Evolutionary conservation across 2,113 vertebrate genomes (phyloP), one percentile per base, ranked within the genome.

Genomic region (Nannospalax galili): DNA sequence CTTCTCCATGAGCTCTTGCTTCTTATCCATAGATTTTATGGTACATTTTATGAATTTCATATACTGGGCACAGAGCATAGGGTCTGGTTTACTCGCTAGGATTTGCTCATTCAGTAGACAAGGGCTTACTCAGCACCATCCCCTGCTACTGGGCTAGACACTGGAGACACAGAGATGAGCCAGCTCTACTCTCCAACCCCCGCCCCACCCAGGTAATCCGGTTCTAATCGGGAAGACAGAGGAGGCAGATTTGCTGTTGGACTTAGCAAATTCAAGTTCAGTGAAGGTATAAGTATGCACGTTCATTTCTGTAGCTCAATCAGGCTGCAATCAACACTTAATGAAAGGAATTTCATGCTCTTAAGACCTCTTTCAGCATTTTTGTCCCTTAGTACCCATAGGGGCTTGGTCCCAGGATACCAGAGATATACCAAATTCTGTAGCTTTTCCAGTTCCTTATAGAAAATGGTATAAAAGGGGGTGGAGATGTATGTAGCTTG

Each of bases 1-100:
- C 72, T 94, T 87, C 42, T 96, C 40, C 24, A 3, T 30, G 15
- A 92, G 64, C 22, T 58, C 88, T 94, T 85, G 64, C 62, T 88
- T 93, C 73, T 80, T 74, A 62, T 20, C 64, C 17, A 3, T 20
- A 70, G 14, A 28, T 86, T 90, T 81, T 45, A 10, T 67, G 56
- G 32, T 56, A 32, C 0, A 52, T 58, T 84, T 89, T 58, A 88
- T 10, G 26, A n/a, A 73, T 56, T 81, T 86, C 78, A 69, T 58
- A 73, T 3, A 69, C 56, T 79, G 67, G 60, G 5, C 84, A 58
- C 4, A 89, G 40, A 89, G 12, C 77, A 35, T 20, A 26, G 17
- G 65, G 14, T 75, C 58, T 72, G 67, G 28, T 67, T 92, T 80
- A 70, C 11, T 90, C 19, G 81, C 26, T 16, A 62, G 10, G 8